Evolutionary conservation across 1,140 invertebrate species (phyloP), one percentile per base, ranked within the genome.

Genomic region (Drosophila teissieri): DNA sequence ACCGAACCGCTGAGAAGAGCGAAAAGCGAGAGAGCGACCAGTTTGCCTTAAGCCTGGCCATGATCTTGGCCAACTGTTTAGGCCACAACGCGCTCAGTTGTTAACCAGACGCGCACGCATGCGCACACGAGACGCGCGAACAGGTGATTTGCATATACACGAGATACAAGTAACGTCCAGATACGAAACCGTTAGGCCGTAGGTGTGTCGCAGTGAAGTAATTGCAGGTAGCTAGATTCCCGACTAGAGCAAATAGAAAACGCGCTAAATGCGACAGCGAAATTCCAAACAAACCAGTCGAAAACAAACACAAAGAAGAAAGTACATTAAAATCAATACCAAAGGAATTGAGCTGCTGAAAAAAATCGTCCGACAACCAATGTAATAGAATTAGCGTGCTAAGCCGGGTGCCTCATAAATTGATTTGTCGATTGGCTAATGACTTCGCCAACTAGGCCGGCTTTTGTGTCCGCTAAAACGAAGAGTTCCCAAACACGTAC

Each of bases 221-320:
- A 86, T 86, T 86, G 78, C 78, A 63, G 51, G 31, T 49, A 52
- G 78, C 76, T 45, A 53, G 45, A 63, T 48, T 24, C 42, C 40
- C 44, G 34, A 52, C 46, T 45, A 53, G 49, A 36, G 56, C 56
- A 79, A 88, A 88, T 89, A 88, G 83, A 89, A 88, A 88, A 83
- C 72, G 79, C 81, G 83, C 76, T 88, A 89, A 88, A 83, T 89
- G 79, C 72, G 80, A 72, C 63, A 88, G 83, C 70, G 84, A 86
- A 86, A 88, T 83, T 88, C 67, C 70, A 78, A 86, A 81, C 73
- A 80, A 64, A 72, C 73, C 27, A 72, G 55, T 45, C 72, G 24
- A 64, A 58, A 77, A 42, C 45, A 80, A 55, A 58, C 56, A 46
- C 42, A 22, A 44, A 62, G 80, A 73, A 80, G 84, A 88, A 86